Evolutionary conservation across 1,140 invertebrate species (phyloP), one percentile per base, ranked within the genome.

Genomic region (Danaus plexippus): DNA sequence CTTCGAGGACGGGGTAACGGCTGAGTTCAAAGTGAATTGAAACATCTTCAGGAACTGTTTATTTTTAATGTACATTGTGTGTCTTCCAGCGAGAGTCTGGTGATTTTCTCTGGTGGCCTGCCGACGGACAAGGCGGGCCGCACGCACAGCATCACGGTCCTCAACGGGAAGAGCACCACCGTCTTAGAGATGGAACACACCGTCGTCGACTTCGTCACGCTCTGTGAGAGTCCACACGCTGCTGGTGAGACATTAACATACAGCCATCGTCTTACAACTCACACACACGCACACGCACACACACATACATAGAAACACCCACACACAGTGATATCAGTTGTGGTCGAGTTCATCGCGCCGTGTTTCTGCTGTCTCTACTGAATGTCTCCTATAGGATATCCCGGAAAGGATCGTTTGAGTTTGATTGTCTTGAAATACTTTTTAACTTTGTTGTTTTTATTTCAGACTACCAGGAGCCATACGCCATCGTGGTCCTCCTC

Each of bases 111-210:
- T 65, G 97, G 97, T 69, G 97, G 97, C 43, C 91, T 98, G 87
- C 93, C 96, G 46, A 93, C 93, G 73, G 96, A 98, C 80, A 92
- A 94, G 82, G 93, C 94, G 59, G 94, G 95, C 55, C 90, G 94
- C 72, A 96, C 96, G 56, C 97, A 97, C 61, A 97, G 96, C 83
- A 94, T 99, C 77, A 98, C 97, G 15, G 96, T 99, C 57, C 95
- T 98, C 76, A 95, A 96, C 82, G 95, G 94, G 54, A 97, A 97
- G 89, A 94, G 93, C 61, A 98, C 96, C 44, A 99, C 97, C 1
- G 97, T 99, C 51, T 88, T 99, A 65, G 97, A 99, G 90, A 99
- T 99, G 98, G 98, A 99, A 77, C 96, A 99, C 87, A 95, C 94
- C 77, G 97, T 99, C 50, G 92, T 99, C 50, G 97, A 98, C 90